Conservation (phyloP, 2,888 invertebrate species). For the Macrostomum cliftonense region DNA sequence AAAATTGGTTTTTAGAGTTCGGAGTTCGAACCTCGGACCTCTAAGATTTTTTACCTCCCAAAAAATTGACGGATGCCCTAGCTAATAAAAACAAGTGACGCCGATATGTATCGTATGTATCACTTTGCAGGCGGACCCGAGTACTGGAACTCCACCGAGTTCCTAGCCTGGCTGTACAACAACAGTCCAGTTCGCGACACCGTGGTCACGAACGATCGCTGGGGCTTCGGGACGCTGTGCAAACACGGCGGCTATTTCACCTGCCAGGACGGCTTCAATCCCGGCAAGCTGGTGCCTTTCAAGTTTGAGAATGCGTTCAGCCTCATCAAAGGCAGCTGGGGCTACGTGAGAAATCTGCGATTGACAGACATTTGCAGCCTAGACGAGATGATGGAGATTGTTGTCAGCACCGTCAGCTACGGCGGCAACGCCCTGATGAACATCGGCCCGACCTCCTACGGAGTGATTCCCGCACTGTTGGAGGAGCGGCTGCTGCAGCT, state of each 20-base stretch:
- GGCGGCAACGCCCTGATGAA: no score
- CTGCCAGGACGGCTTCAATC: constrained; percentile 21
- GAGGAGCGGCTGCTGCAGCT: no score
- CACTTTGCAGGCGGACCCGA: background rate
- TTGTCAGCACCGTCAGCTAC: no score
- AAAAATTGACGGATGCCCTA: no score
- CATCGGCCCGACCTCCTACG: no score
- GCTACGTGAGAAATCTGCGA: constrained; percentile 34
- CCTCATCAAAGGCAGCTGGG: constrained; percentile 55
- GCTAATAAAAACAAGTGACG: no score
- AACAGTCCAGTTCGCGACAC: constrained; percentile 24
- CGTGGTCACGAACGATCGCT: constrained; percentile 25
- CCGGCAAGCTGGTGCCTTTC: constrained; percentile 14
- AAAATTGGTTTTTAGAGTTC: no score
- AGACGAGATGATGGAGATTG: constrained; percentile 41
- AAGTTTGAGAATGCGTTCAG: constrained; percentile 61
- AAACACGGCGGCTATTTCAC: constrained; percentile 23
- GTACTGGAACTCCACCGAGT: constrained; percentile 37
- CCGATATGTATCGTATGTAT: no score
- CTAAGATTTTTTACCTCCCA: no score
- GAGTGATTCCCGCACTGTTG: no score
- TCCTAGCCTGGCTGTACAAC: constrained; percentile 39
- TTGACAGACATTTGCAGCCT: constrained; percentile 24
- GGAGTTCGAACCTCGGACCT: no score
- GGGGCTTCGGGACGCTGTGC: constrained; percentile 19